phyloP scores from a whole-genome alignment of 2,888 invertebrate genomes.

The Phlogophora meticulosa region DNA sequence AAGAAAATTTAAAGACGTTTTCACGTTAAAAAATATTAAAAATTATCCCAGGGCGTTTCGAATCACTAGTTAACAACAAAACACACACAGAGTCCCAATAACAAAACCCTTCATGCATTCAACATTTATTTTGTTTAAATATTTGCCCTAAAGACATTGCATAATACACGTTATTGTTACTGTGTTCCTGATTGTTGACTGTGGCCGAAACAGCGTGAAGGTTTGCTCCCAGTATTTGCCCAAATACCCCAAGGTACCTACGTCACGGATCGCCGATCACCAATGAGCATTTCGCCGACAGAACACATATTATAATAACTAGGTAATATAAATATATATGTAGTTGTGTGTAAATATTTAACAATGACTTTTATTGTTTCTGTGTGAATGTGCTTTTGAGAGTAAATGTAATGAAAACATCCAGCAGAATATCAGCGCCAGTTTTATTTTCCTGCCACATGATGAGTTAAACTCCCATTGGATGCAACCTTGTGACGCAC shows the following conservation, averaged over 20 bases:
- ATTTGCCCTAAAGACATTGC: conserved; percentile 44
- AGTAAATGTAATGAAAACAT: neutral
- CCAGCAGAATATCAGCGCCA: neutral
- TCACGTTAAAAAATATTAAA: no score
- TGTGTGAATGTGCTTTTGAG: neutral
- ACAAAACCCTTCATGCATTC: conserved; percentile 19
- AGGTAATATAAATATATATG: neutral
- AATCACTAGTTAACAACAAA: no score
- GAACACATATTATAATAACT: neutral
- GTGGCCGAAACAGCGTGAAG: conserved; percentile 61
- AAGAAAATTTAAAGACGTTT: no score
- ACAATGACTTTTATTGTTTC: neutral
- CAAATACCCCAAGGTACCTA: conserved; percentile 64
- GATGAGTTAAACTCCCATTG: no score
- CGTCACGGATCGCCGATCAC: conserved; percentile 54
- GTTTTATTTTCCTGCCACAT: no score
- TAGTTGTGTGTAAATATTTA: conserved; percentile 7
- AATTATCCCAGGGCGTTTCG: no score
- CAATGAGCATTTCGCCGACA: conserved; percentile 48
- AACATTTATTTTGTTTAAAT: conserved; percentile 41
- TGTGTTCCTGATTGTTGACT: conserved; percentile 62
- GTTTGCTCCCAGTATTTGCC: conserved; percentile 62
- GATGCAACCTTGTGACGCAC: no score
- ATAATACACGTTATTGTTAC: conserved; percentile 60
- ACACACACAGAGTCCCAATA: no score